These are phyloP conservation scores for Sebastes jordani DNA, from an alignment of 2,797 vertebrate species.

Conservation along the genomic window DNA sequence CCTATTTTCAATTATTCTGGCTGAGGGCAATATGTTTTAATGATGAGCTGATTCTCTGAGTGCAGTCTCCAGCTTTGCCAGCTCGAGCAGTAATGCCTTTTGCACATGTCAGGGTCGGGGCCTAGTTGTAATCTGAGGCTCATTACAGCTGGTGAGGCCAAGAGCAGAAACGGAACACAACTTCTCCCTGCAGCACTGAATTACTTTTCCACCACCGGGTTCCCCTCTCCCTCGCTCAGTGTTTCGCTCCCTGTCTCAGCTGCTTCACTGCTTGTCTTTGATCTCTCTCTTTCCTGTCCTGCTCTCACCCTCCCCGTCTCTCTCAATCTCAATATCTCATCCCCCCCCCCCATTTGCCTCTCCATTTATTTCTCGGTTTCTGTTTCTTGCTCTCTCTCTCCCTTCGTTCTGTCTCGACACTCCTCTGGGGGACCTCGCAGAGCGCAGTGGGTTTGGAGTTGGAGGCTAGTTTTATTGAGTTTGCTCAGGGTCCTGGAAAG, in stretches of 20 bases:
- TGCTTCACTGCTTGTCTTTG: slow-evolving; percentile 76
- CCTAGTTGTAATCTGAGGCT: slow-evolving; percentile 82
- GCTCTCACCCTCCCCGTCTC: slow-evolving; percentile 59
- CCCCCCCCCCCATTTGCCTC: slow-evolving; percentile 41
- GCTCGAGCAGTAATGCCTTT: slow-evolving; percentile 78
- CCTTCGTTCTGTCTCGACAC: slow-evolving; percentile 40
- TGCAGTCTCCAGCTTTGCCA: slow-evolving; percentile 74
- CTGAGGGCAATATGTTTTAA: slow-evolving; percentile 86
- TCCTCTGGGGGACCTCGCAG: slow-evolving; percentile 52
- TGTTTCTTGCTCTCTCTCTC: slow-evolving; percentile 31
- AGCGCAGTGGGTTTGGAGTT: slow-evolving; percentile 67
- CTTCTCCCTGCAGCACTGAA: slow-evolving; percentile 81
- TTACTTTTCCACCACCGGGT: slow-evolving; percentile 79
- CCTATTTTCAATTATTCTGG: slow-evolving; percentile 79
- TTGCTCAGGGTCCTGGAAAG: slow-evolving; percentile 75
- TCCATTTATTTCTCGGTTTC: slow-evolving; percentile 62
- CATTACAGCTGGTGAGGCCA: slow-evolving; percentile 82
- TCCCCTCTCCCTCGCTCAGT: slow-evolving; percentile 65
- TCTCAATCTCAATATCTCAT: slow-evolving; percentile 70
- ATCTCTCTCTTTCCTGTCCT: slow-evolving; percentile 75
- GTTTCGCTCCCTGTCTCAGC: slow-evolving; percentile 74
- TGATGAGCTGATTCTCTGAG: slow-evolving; percentile 82
- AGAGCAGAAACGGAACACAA: slow-evolving; percentile 81
- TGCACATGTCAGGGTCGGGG: slow-evolving; percentile 83
- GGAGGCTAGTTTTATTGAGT: slow-evolving; percentile 81